Evolutionary conservation across 1,140 invertebrate species (phyloP).

Genomic region (Lysiphlebus fabarum): DNA sequence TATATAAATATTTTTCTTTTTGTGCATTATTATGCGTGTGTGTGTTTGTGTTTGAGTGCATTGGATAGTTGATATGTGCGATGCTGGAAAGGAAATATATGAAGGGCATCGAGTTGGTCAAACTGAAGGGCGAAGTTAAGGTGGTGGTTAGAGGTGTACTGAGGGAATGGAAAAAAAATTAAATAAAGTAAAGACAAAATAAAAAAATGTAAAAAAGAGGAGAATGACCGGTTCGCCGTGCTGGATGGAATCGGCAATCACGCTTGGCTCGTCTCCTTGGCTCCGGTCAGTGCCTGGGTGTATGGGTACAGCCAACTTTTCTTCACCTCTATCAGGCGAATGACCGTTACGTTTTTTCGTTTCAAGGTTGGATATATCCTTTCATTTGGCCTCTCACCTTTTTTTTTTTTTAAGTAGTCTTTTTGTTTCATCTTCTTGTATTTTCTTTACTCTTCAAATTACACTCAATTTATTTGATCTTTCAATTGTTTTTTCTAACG

Average conservation of each 20-base stretch:
- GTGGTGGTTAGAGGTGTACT: constrained; percentile 7
- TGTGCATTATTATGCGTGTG: background rate
- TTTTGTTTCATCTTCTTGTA: constrained; percentile 8
- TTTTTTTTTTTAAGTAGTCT: background rate
- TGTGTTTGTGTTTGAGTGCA: no score
- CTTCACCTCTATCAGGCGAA: constrained; percentile 45
- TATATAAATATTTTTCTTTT: background rate
- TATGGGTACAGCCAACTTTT: constrained; percentile 40
- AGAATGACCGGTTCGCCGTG: constrained; percentile 30
- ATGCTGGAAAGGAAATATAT: no score
- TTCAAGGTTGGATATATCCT: constrained; percentile 36
- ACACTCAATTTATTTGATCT: no score
- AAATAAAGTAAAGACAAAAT: constrained; percentile 11
- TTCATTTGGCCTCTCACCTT: constrained; percentile 29
- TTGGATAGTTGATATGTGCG: no score
- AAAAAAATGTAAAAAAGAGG: constrained; percentile 18
- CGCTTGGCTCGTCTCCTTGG: constrained; percentile 38
- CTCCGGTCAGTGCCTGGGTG: constrained; percentile 46
- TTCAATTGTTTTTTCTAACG: no score
- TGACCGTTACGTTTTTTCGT: constrained; percentile 45
- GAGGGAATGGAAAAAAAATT: constrained; percentile 3
- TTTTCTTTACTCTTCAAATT: no score
- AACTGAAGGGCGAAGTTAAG: no score
- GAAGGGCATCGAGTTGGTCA: no score
- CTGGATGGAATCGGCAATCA: constrained; percentile 30